Evolutionary conservation across 1,140 invertebrate species (phyloP), one percentile per base, ranked within the genome.

Genomic region (Aphaenogaster ashmeadi): DNA sequence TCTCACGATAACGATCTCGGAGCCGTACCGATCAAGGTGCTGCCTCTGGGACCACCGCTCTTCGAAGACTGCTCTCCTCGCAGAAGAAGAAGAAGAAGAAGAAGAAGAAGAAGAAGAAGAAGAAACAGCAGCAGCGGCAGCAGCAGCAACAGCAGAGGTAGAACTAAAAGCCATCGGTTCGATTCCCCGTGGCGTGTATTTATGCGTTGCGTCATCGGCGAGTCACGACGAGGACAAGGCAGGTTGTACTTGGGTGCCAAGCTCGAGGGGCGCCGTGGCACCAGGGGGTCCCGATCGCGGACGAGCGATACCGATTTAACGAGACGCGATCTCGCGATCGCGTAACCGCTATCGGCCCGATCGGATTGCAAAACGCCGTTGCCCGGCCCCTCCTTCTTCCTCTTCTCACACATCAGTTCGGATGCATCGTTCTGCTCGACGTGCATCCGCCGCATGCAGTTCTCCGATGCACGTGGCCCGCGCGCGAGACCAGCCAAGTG

Each of bases 191-290:
- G 86, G 83, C 50, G 87, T 62, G 47, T 81, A 83, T 71, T 72
- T 71, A 87, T 80, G 50, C 74, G 66, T 89, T 81, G 75, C 77
- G 79, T 88, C 78, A 88, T 77, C 67, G 36, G 18, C 86, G 50
- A 87, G 80, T 87, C 86, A 85, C 86, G 86, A 74, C 80, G 86
- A 87, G 79, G 85, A 87, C 77, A 54, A 87, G 79, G 80, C 69
- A 64, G 58, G 80, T 54, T 81, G 64, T 69, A 79, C 64, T 78
- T 58, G 67, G 52, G 36, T 38, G 41, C 47, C 36, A 67, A 47
- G 60, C 79, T 5, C 33, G 62, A 54, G 62, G 27, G 52, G 38
- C 44, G 62, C 36, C n/a, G 11, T 62, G 27, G 13, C 64, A 86
- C 69, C 69, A 41, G 80, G 69, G 54, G 54, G 69, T 84, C 80